Conservation (phyloP, 1,140 invertebrate species). For the Aethina tumida region DNA sequence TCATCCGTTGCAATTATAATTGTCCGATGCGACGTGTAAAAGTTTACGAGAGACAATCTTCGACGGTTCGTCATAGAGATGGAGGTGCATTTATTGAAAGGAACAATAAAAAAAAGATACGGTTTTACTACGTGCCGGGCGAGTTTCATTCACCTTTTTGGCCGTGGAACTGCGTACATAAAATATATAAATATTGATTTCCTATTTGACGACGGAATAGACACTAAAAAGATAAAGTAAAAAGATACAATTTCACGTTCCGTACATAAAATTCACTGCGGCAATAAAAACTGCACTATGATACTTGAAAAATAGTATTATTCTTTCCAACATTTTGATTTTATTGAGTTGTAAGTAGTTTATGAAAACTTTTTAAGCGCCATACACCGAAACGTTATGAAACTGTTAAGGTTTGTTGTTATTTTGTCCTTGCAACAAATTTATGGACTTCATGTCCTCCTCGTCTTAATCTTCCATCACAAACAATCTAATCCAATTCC, state of each 20-base stretch:
- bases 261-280: slow-evolving; percentile 1
- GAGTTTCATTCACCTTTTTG: no score
- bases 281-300: background rate
- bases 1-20: no score
- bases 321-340: background rate
- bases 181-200: slow-evolving; percentile 2
- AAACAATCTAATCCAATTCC: slow-evolving; percentile 1
- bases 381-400: background rate
- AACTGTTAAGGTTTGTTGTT: background rate
- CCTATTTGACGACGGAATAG: background rate
- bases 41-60: no score
- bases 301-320: background rate
- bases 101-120: no score
- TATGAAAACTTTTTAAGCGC: no score
- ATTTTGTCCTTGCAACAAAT: background rate
- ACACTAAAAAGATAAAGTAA: slow-evolving; percentile 3
- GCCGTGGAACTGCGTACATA: no score
- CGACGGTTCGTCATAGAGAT: no score
- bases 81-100: no score
- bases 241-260: background rate
- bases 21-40: no score
- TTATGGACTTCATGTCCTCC: slow-evolving; percentile 1
- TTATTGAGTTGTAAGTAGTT: background rate
- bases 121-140: no score
- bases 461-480: background rate